These are phyloP conservation scores for Turritopsis dohrnii DNA, from an alignment of 30 jellyfish, hydroid and myxozoan species.

Conservation along the genomic window DNA sequence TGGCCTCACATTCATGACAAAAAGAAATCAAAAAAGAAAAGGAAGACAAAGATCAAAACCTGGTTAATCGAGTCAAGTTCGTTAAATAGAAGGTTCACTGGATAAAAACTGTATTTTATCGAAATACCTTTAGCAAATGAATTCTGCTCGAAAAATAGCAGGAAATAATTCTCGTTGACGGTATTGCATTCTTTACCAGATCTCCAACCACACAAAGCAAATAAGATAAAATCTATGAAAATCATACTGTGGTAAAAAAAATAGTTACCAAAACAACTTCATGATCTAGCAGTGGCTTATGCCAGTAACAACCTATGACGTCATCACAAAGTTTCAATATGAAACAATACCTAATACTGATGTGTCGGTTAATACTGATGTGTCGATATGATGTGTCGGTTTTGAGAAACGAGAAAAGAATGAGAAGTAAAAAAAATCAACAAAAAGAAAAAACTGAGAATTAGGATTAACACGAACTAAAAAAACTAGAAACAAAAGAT, in stretches of 20 bases:
- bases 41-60: not conserved
- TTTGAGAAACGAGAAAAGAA: not conserved
- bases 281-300: not conserved
- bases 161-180: too few species aligned
- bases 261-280: not conserved
- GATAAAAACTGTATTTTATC: too few species aligned
- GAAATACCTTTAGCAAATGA: too few species aligned
- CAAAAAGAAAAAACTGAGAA: too few species aligned
- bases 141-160: too few species aligned
- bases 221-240: not conserved
- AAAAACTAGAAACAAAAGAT: not conserved
- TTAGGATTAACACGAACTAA: not conserved
- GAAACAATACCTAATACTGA: not conserved
- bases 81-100: too few species aligned
- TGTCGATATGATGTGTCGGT: not conserved
- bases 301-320: not conserved
- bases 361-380: not conserved
- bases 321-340: not conserved
- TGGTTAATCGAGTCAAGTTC: not conserved
- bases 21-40: not conserved
- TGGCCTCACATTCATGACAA: not conserved
- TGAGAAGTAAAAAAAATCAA: not conserved
- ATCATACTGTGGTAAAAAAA: not conserved
- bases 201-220: not conserved
- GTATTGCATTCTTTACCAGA: too few species aligned